Conservation (phyloP, 2,888 invertebrate species). For the Pyrrhia umbra region DNA sequence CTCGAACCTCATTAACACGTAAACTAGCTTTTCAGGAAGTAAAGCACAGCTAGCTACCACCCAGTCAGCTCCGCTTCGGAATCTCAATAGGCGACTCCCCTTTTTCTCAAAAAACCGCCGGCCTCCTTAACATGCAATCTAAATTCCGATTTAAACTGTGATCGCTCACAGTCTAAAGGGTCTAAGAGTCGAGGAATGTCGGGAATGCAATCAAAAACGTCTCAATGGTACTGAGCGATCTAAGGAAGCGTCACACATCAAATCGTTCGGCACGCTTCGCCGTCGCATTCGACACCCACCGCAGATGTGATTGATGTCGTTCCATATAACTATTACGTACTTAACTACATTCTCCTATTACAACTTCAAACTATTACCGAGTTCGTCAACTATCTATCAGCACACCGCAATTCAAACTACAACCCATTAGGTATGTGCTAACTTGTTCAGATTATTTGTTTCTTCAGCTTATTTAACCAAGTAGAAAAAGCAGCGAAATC, state of each 20-base stretch:
- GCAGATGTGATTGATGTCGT: conserved; percentile 58
- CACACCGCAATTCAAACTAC: neutral
- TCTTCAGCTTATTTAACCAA: conserved; percentile 30
- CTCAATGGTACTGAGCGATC: conserved; percentile 60
- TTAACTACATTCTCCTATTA: conserved; percentile 21
- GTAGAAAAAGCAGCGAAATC: conserved; percentile 30
- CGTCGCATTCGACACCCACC: conserved; percentile 51
- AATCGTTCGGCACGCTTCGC: conserved; percentile 65
- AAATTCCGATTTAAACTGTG: conserved; percentile 69
- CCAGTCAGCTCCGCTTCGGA: conserved; percentile 41
- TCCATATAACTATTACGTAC: conserved; percentile 36
- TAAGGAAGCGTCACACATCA: conserved; percentile 65
- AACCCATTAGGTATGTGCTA: conserved; percentile 10
- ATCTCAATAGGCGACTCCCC: conserved; percentile 57
- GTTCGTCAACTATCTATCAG: neutral
- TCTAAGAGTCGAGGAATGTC: conserved; percentile 63
- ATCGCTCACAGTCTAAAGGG: conserved; percentile 63
- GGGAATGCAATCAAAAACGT: conserved; percentile 73
- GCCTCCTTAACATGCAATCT: conserved; percentile 66
- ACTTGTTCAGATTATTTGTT: conserved; percentile 16
- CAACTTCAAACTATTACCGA: conserved; percentile 5
- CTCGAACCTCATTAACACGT: conserved; percentile 48
- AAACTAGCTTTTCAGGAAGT: conserved; percentile 36
- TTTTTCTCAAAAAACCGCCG: conserved; percentile 60
- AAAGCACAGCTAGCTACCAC: conserved; percentile 19